Conservation (phyloP, 2,888 invertebrate species). For the Chaitophorus viminalis region DNA sequence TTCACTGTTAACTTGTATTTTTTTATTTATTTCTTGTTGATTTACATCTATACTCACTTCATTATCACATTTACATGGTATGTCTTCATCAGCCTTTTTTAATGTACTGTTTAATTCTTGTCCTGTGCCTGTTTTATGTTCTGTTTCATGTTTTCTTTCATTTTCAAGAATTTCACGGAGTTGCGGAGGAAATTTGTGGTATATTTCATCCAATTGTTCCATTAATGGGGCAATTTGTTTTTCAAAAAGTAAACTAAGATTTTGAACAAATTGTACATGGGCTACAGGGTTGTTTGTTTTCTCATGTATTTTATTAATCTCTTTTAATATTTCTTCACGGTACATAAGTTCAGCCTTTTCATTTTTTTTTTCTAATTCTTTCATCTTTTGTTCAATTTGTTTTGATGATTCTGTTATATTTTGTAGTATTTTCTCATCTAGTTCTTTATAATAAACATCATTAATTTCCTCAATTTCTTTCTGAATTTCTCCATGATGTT, state of each 20-base stretch:
- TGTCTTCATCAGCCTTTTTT: background rate
- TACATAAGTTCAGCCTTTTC: background rate
- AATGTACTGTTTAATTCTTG: background rate
- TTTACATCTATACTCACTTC: background rate
- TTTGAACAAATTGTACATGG: background rate
- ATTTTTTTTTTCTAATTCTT: background rate
- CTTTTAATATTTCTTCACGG: background rate
- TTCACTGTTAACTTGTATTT: background rate
- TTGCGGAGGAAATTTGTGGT: background rate
- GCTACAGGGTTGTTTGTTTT: background rate
- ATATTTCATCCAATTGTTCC: background rate
- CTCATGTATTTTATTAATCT: background rate
- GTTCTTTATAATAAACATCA: background rate
- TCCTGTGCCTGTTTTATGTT: background rate
- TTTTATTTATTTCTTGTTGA: background rate
- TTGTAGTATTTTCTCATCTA: background rate
- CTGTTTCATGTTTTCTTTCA: too few species aligned
- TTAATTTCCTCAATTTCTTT: background rate
- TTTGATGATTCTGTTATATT: background rate
- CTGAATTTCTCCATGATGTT: background rate
- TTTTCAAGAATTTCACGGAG: background rate
- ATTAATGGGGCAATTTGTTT: too few species aligned
- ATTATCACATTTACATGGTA: background rate
- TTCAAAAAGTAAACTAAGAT: background rate
- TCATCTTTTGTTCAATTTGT: slow-evolving; percentile 11